Percentiles rank a stretch among this genome's conserved stretches.
These are phyloP conservation scores for Drosophila cracens DNA, from an alignment of 2,888 invertebrate species.

Conservation along the genomic window DNA sequence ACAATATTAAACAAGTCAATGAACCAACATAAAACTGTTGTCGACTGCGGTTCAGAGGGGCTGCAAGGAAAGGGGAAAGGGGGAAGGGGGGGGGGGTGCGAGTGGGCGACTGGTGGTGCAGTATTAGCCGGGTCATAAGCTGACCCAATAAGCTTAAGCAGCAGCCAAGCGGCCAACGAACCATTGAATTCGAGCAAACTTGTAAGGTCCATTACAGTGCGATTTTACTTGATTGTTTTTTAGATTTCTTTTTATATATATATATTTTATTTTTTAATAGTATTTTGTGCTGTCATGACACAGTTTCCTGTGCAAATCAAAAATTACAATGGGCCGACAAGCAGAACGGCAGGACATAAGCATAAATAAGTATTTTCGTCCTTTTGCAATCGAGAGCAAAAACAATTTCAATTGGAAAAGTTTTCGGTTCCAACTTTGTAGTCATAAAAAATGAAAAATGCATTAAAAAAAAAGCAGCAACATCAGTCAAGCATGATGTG, in stretches of 20 bases:
- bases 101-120: background rate
- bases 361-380: conserved; percentile 39
- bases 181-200: conserved; percentile 47
- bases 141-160: conserved; percentile 44
- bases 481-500: conserved; percentile 54
- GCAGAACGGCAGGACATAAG: conserved; percentile 25
- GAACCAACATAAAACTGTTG: conserved; percentile 59
- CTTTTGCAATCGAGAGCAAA: conserved; percentile 59
- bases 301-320: conserved; percentile 64
- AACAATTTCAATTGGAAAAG: conserved; percentile 76
- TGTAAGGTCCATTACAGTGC: conserved; percentile 34
- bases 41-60: conserved; percentile 31
- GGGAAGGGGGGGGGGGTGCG: background rate
- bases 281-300: conserved; percentile 28
- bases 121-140: conserved; percentile 26
- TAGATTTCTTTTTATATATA: background rate
- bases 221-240: conserved; percentile 16
- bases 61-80: background rate
- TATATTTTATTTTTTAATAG: conserved; percentile 2
- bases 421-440: conserved; percentile 56
- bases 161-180: conserved; percentile 31
- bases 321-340: conserved; percentile 43
- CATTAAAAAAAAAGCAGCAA: conserved; percentile 18
- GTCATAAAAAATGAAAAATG: conserved; percentile 10
- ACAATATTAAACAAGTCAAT: conserved; percentile 53